These are phyloP conservation scores for Odontocerum albicorne DNA, from an alignment of 2,888 invertebrate species.

Conservation along the genomic window DNA sequence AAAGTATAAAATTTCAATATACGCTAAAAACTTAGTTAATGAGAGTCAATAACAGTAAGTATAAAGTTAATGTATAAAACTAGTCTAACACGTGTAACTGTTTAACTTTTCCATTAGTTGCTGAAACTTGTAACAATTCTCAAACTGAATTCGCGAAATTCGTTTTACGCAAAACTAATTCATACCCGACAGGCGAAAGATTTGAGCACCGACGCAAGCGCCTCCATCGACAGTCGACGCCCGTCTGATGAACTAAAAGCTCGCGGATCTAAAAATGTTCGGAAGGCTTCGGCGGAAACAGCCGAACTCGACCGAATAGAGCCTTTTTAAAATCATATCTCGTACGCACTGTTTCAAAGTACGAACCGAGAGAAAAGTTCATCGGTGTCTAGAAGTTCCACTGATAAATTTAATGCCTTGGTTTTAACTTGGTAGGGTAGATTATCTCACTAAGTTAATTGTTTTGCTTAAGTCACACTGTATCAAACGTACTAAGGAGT, in stretches of 20 bases:
- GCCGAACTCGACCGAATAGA: slow-evolving; percentile 6
- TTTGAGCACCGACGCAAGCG: slow-evolving; percentile 20
- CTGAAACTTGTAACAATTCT: too few relatives aligned
- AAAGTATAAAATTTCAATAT: too few relatives aligned
- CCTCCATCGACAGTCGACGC: slow-evolving; percentile 26
- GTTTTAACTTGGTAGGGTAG: neutral
- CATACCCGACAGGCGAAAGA: too few relatives aligned
- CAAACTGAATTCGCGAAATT: too few relatives aligned
- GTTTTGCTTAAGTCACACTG: slow-evolving; percentile 1
- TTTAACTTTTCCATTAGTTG: too few relatives aligned
- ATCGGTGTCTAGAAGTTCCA: neutral
- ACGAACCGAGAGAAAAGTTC: neutral
- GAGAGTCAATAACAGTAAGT: too few relatives aligned
- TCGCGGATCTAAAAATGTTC: slow-evolving; percentile 1
- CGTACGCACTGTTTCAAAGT: slow-evolving; percentile 7
- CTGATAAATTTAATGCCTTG: neutral
- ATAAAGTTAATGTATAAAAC: too few relatives aligned
- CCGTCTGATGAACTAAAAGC: slow-evolving; percentile 24
- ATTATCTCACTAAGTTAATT: slow-evolving; percentile 11
- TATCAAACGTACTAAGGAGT: too few relatives aligned
- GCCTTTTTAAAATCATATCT: slow-evolving; percentile 20
- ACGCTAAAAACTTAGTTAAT: too few relatives aligned
- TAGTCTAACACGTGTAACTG: too few relatives aligned
- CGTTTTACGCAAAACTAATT: too few relatives aligned
- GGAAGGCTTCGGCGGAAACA: slow-evolving; percentile 18